Base-by-base conservation (phyloP, 2,888 invertebrate genomes). In the Caenorhabditis doughertyi region DNA sequence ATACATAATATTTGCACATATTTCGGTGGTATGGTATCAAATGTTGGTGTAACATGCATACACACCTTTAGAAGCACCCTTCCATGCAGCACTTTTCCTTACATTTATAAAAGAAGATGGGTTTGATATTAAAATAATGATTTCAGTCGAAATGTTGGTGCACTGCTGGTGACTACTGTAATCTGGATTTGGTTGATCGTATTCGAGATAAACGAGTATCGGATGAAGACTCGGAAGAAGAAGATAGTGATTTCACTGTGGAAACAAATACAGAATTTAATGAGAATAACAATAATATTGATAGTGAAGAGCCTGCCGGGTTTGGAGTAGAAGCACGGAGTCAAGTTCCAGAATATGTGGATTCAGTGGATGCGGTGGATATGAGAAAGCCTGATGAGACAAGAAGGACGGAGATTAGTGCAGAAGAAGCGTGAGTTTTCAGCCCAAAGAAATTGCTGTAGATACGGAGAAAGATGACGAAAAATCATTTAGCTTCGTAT, bases 81-180 rank as follows among this genome's bases (percentile, higher is more conserved):
- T n/a, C n/a, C n/a, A n/a, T n/a, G n/a, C n/a, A n/a, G n/a, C n/a
- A n/a, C n/a, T n/a, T n/a, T n/a, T n/a, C n/a, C n/a, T n/a, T n/a
- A n/a, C n/a, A n/a, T n/a, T 9, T 35, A 7, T 35, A 9, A 35
- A 35, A 35, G 35, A 9, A 9, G 35, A 5, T 5, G 35, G 9
- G 35, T 35, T 9, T 5, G 35, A 35, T 5, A n/a, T 47, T 42
- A 3, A 42, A 42, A 13, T 18, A 7, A 58, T 58, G n/a, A n/a
- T 60, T 77, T 7, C 53, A 80, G 80, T 53, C 80, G n/a, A 60
- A 32, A 18, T 80, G 80, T 27, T 80, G 80, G 80, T 80, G 80
- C 27, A 60, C 58, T 5, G 13, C 8, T 1, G 42, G 27, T 5
- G 80, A 80, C 44, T 80, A 80, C 23, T 80, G 80, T 35, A 73